Base-by-base conservation (phyloP, 2,888 invertebrate genomes). In the Eristalis arbustorum region DNA sequence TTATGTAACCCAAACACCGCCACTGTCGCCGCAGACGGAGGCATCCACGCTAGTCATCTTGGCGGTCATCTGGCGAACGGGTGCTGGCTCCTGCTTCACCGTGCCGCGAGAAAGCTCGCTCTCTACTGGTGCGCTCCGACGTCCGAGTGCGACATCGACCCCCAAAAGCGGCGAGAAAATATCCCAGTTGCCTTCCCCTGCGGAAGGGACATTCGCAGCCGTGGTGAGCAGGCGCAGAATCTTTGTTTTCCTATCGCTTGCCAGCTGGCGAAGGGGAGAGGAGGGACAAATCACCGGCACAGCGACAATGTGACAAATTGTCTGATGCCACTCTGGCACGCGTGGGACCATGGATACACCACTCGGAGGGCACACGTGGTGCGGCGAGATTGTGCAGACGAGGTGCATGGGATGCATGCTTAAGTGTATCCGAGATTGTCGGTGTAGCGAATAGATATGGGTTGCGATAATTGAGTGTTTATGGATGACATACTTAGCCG, bases 81-180 rank as follows among this genome's bases (percentile, higher is more conserved):
- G 13, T 25, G 14, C 25, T 59, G 23, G 13, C 23, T 13, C 23
- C 23, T 23, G 59, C 18, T 49, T 8, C 42, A 28, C 73, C 68
- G 68, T 62, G 37, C 67, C 14, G 22, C n/a, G 18, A 69, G 75
- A 75, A 81, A 81, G 81, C 81, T 81, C 69, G 81, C 75, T 81
- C 81, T 61, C 64, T 40, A 81, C 81, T 81, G 72, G 40, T 59
- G 22, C 34, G 57, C 61, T 37, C 6, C 23, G 67, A 31, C 62
- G 62, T 68, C 59, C 11, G 18, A 75, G 64, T 64, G 49, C 34
- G 22, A n/a, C 18, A 66, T 34, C 42, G 75, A 75, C 69, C 74
- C 67, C 74, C 64, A 6, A 80, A 69, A 68, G 61, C 13, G 37
- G 63, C 25, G 25, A 63, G 59, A 69, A 68, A 11, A 37, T 80